A percentile compares a stretch with the other conserved stretches of the same genome.
These are phyloP conservation scores for Adrianichthys oophorus DNA, from an alignment of 2,797 vertebrate genomes.

Conservation along the genomic window DNA sequence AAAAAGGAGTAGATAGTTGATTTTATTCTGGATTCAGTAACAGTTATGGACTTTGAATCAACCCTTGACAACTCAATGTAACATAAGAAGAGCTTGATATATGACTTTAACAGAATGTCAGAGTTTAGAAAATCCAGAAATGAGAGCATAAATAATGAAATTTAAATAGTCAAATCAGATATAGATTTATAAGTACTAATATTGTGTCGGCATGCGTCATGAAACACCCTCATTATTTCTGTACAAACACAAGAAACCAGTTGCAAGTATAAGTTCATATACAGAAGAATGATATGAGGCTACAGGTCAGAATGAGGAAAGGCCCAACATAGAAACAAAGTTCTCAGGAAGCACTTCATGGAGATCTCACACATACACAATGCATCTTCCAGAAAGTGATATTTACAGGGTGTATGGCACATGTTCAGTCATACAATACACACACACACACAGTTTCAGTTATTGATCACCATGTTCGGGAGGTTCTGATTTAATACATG, in stretches of 20 bases:
- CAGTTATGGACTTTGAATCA: constrained; percentile 73
- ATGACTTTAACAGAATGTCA: constrained; percentile 73
- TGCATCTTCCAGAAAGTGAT: constrained; percentile 23
- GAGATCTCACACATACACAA: constrained; percentile 43
- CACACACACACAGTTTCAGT: constrained; percentile 37
- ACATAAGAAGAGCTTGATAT: constrained; percentile 73
- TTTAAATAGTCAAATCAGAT: constrained; percentile 72
- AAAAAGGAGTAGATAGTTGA: constrained; percentile 34
- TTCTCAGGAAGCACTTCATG: constrained; percentile 82
- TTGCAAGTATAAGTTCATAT: constrained; percentile 59
- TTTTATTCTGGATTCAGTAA: constrained; percentile 74
- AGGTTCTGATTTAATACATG: constrained; percentile 76
- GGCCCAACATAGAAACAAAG: constrained; percentile 69
- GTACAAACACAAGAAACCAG: constrained; percentile 72
- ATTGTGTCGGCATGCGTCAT: constrained; percentile 77
- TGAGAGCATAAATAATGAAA: constrained; percentile 70
- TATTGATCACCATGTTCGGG: constrained; percentile 58
- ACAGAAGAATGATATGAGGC: constrained; percentile 69
- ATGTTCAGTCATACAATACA: constrained; percentile 7
- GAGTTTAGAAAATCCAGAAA: constrained; percentile 71
- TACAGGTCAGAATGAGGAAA: constrained; percentile 72
- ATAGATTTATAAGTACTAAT: constrained; percentile 69
- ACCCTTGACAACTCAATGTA: constrained; percentile 75
- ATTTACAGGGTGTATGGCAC: constrained; percentile 29
- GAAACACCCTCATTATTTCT: constrained; percentile 59